A percentile compares a stretch with the other conserved stretches of the same genome.
phyloP scores from a whole-genome alignment of 2,888 invertebrate genomes.

The Caenorhabditis sp. region DNA sequence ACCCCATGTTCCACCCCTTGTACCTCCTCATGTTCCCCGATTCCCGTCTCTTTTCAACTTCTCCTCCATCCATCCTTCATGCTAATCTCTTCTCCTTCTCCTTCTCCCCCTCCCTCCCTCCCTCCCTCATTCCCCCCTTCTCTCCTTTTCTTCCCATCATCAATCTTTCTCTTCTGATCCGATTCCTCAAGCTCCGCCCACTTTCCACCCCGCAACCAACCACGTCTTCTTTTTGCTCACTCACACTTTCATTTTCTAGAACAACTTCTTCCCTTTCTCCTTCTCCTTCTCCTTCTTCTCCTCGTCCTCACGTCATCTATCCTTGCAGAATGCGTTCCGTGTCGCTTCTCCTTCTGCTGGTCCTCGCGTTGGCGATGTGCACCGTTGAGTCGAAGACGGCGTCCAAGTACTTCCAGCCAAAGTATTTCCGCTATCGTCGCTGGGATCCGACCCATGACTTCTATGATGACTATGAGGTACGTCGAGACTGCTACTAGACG shows the following conservation, averaged over 20 bases:
- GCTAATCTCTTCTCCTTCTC: neutral
- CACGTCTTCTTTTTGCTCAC: neutral
- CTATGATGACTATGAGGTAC: slow-evolving; percentile 64
- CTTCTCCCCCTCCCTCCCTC: slow-evolving; percentile 11
- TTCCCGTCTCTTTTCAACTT: neutral
- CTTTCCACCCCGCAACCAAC: neutral
- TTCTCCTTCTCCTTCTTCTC: slow-evolving; percentile 28
- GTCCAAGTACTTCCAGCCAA: slow-evolving; percentile 50
- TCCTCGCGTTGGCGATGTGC: slow-evolving; percentile 24
- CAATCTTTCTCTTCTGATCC: slow-evolving; percentile 35
- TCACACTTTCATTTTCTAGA: slow-evolving; percentile 1
- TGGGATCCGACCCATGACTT: slow-evolving; percentile 68
- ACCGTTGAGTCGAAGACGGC: slow-evolving; percentile 22
- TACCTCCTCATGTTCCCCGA: neutral
- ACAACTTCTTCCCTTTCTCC: no score
- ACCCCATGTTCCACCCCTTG: no score
- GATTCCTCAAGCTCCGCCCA: slow-evolving; percentile 23
- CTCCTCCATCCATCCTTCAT: neutral
- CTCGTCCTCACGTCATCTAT: slow-evolving; percentile 24
- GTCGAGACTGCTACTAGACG: neutral
- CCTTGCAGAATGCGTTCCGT: slow-evolving; percentile 53
- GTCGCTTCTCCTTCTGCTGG: slow-evolving; percentile 28
- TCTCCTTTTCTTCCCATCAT: slow-evolving; percentile 26
- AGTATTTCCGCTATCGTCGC: slow-evolving; percentile 60
- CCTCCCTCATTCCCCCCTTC: slow-evolving; percentile 12